Base-by-base conservation (phyloP, 1,140 invertebrate species). In the Drosophila tristis region DNA sequence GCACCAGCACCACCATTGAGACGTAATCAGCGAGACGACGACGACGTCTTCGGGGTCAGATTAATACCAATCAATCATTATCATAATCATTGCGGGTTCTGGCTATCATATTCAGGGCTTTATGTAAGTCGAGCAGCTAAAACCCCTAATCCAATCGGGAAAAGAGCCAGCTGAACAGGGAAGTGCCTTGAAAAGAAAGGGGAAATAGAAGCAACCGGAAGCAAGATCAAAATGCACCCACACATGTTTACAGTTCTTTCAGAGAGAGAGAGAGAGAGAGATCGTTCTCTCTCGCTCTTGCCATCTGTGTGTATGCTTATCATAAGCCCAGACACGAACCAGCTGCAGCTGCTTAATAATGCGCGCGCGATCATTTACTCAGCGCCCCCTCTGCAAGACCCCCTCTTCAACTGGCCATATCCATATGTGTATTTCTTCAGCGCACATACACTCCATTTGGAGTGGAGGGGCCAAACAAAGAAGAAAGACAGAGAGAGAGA, bases 31-130 rank as follows among this genome's bases (percentile, higher is more conserved):
- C 25, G 35, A 26, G 23, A 25, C 35, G 16, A 45, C 35, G 16
- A 45, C 35, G 25, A 11, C 9, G 15, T 57, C 25, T 58, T 58
- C 51, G 72, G 72, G 72, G 72, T 74, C 59, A 64, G 39, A 54
- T 53, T 47, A 35, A 26, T 48, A 20, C 44, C 74, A n/a, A n/a
- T n/a, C n/a, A n/a, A 74, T 74, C 72, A 74, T 50, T 74, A 64
- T 48, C 72, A 74, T 50, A 73, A 57, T 49, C 49, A 73, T 54
- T 54, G 57, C 25, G 67, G 50, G 29, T 39, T 68, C 63, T 55
- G 44, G 43, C 57, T 70, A 70, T 70, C 66, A 70, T 68, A 50
- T 70, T 7, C 16, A 57, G 25, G 42, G 45, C 23, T 62, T 60
- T 53, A 72, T 72, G 68, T 59, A 72, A 72, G 65, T 66, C 47